Conservation (phyloP, 2,888 invertebrate species). For the Drosophila kuntzei region DNA sequence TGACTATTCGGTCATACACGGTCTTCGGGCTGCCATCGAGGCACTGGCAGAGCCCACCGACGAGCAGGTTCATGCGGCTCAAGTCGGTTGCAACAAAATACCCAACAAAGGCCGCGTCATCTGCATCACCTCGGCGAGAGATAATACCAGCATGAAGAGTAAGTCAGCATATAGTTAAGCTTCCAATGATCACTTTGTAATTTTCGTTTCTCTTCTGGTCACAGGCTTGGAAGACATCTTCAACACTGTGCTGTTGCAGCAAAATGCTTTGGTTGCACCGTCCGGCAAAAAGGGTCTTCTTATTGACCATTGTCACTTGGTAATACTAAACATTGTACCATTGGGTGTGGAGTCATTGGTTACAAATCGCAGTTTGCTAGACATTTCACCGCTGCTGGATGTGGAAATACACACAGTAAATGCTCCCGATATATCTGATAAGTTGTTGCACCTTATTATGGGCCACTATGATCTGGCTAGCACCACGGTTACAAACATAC, state of each 20-base stretch:
- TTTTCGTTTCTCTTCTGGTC: neutral
- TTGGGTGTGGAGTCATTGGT: constrained; percentile 92
- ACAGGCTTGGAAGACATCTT: constrained; percentile 92
- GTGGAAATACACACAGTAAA: constrained; percentile 93
- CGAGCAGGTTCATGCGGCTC: constrained; percentile 87
- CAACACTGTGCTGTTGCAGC: constrained; percentile 91
- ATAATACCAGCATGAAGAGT: constrained; percentile 94
- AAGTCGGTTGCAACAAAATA: constrained; percentile 80
- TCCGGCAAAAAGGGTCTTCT: constrained; percentile 89
- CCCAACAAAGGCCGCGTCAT: constrained; percentile 91
- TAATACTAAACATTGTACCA: constrained; percentile 95
- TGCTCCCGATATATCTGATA: constrained; percentile 90
- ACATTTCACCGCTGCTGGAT: constrained; percentile 90
- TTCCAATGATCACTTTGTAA: neutral
- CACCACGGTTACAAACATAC: constrained; percentile 99
- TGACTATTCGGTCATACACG: constrained; percentile 91
- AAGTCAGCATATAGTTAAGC: constrained; percentile 3
- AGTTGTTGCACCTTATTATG: constrained; percentile 91
- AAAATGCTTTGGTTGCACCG: constrained; percentile 90
- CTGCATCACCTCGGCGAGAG: constrained; percentile 95
- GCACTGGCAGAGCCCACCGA: constrained; percentile 93
- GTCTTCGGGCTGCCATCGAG: constrained; percentile 94
- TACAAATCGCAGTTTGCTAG: constrained; percentile 89
- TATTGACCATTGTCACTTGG: constrained; percentile 95
- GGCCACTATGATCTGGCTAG: constrained; percentile 96